phyloP scores from a whole-genome alignment of 1,140 invertebrate genomes.

The Ceratosolen fusciceps region DNA sequence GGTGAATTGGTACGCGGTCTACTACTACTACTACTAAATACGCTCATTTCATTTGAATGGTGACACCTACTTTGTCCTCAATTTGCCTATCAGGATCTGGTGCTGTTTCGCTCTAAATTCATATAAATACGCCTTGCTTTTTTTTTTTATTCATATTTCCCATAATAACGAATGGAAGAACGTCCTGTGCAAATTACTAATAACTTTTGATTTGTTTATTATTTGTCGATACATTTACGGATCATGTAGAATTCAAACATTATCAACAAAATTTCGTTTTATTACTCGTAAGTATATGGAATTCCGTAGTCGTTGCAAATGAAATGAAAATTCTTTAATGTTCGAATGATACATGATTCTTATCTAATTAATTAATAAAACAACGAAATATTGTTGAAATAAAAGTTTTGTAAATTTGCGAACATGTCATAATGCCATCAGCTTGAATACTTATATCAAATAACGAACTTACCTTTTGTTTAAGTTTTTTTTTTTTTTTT shows the following conservation, averaged over 20 bases:
- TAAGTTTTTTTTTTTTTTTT: slow-evolving; percentile 67
- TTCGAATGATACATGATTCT: slow-evolving; percentile 49
- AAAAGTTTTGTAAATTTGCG: neutral
- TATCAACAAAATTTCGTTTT: no score
- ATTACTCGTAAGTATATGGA: no score
- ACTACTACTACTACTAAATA: no score
- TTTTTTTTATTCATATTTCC: slow-evolving; percentile 31
- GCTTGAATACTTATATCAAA: slow-evolving; percentile 68
- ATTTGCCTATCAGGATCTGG: slow-evolving; percentile 59
- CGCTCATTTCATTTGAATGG: slow-evolving; percentile 30
- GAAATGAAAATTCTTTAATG: neutral
- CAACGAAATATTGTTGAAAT: neutral
- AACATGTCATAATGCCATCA: slow-evolving; percentile 59
- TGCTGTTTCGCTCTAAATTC: slow-evolving; percentile 65
- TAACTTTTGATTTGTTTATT: no score
- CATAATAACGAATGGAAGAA: slow-evolving; percentile 51
- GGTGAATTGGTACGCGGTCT: slow-evolving; percentile 58
- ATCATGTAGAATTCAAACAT: slow-evolving; percentile 48
- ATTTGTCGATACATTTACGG: slow-evolving; percentile 48
- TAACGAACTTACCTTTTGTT: no score
- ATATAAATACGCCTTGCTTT: slow-evolving; percentile 64
- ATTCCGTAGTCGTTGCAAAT: no score
- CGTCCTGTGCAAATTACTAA: slow-evolving; percentile 53
- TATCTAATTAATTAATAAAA: neutral
- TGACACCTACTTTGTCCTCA: slow-evolving; percentile 48